These are phyloP conservation scores for Ophion ellenae DNA, from an alignment of 2,888 invertebrate species.

Conservation along the genomic window DNA sequence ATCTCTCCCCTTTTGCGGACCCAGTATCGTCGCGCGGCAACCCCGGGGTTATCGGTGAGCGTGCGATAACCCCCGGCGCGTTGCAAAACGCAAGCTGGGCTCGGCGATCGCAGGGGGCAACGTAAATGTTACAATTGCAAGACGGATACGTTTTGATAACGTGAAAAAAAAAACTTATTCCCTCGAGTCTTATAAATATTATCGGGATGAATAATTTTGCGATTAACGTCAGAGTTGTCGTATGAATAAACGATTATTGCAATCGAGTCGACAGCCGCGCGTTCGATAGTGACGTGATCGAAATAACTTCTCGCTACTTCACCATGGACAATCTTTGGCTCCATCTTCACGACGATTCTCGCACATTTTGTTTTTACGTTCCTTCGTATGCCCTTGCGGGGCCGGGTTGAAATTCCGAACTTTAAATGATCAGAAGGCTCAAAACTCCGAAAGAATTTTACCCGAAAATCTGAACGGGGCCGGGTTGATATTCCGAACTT, in stretches of 20 bases:
- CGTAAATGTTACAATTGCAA: constrained; percentile 51
- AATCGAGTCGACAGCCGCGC: constrained; percentile 32
- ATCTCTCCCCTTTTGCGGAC: not conserved
- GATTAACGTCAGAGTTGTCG: constrained; percentile 34
- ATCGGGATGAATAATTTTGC: constrained; percentile 6
- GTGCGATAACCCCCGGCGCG: constrained; percentile 51
- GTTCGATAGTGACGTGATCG: constrained; percentile 39
- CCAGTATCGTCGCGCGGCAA: constrained; percentile 37
- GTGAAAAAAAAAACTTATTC: constrained; percentile 1
- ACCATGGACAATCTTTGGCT: constrained; percentile 17
- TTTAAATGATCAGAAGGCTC: no score
- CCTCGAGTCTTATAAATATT: constrained; percentile 29
- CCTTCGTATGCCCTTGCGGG: not conserved
- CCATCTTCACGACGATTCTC: constrained; percentile 23
- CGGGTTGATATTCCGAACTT: no score
- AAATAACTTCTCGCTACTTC: constrained; percentile 31
- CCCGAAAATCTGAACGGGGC: no score
- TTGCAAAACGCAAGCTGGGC: constrained; percentile 55
- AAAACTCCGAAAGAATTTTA: no score
- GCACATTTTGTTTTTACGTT: constrained; percentile 2
- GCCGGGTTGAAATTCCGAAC: no score
- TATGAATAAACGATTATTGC: constrained; percentile 16
- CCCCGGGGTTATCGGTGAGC: constrained; percentile 57
- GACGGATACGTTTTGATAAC: constrained; percentile 5
- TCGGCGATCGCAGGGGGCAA: constrained; percentile 65